Conservation (phyloP, 1,140 invertebrate species). For the Reticulitermes speratus region DNA sequence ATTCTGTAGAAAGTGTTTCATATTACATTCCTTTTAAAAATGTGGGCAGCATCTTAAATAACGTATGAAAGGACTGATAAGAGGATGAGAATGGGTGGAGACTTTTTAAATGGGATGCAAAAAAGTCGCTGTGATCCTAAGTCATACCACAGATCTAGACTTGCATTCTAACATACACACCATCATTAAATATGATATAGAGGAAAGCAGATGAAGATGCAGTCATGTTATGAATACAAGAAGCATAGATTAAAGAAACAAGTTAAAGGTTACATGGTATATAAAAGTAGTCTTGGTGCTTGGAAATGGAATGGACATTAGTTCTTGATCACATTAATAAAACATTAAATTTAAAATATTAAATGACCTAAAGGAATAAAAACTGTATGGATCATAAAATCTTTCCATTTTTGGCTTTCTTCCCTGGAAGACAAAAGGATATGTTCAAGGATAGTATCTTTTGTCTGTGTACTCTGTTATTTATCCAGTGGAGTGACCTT, state of each 20-base stretch:
- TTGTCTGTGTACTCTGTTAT: no score
- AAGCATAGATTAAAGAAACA: neutral
- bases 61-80: neutral
- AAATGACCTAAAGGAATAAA: neutral
- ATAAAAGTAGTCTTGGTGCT: slow-evolving; percentile 2
- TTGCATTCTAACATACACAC: neutral
- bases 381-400: neutral
- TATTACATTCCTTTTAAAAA: neutral
- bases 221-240: neutral
- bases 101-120: neutral
- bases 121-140: neutral
- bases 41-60: neutral
- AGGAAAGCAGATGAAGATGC: neutral
- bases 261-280: neutral
- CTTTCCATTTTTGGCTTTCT: neutral
- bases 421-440: neutral
- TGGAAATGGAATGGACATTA: neutral
- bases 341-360: neutral
- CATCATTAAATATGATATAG: neutral
- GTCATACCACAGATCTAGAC: neutral
- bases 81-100: neutral
- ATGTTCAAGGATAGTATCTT: no score
- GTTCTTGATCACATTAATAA: neutral
- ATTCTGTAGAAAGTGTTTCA: neutral
- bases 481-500: no score